These are phyloP conservation scores for Acrobasis repandana DNA, from an alignment of 2,888 invertebrate species.

Conservation along the genomic window DNA sequence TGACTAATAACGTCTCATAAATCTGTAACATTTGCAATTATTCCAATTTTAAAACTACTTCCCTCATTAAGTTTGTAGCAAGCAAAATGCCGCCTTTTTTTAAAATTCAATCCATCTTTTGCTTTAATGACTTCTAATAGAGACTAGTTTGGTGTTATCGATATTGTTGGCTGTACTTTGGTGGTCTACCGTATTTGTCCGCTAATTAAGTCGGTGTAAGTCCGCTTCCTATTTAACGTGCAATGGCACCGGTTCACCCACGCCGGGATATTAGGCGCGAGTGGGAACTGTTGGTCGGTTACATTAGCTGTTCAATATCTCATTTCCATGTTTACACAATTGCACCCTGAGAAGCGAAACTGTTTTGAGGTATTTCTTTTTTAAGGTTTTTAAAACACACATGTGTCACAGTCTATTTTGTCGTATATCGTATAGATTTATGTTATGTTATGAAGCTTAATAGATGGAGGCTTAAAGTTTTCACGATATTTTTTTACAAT, in stretches of 20 bases:
- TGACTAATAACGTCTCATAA: neutral
- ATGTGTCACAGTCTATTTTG: no score
- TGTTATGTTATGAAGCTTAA: no score
- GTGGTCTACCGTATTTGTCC: slow-evolving; percentile 27
- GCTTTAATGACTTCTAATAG: neutral
- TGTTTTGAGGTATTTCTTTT: neutral
- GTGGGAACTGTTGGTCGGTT: slow-evolving; percentile 30
- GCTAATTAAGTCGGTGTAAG: slow-evolving; percentile 39
- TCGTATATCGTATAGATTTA: no score
- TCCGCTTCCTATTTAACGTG: slow-evolving; percentile 36
- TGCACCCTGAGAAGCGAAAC: neutral
- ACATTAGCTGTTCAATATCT: slow-evolving; percentile 32
- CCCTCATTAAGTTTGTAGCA: slow-evolving; percentile 1
- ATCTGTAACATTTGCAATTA: slow-evolving; percentile 9
- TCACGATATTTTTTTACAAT: no score
- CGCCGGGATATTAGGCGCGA: slow-evolving; percentile 27
- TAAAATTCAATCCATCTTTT: neutral
- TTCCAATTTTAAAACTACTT: neutral
- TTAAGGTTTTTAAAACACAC: neutral
- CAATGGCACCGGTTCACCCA: slow-evolving; percentile 34
- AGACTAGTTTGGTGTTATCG: neutral
- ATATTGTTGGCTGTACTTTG: neutral
- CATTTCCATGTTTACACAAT: slow-evolving; percentile 14
- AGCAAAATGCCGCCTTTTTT: neutral
- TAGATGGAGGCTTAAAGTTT: no score